phyloP scores from a whole-genome alignment of 2,113 vertebrate species.

The Cynopterus brachyotis region DNA sequence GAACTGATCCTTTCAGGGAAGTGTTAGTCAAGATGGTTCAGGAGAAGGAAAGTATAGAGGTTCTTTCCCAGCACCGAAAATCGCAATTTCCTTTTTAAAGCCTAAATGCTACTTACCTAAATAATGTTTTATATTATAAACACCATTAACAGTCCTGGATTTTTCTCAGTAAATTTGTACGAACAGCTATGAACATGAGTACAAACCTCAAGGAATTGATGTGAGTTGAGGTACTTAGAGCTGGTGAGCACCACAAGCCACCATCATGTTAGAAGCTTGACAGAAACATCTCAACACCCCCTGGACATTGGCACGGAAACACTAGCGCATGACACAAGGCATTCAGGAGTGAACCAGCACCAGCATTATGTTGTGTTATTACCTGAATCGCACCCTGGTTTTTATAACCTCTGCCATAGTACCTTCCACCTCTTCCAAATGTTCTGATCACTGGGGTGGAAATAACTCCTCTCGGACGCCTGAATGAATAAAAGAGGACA shows the following conservation, averaged over 20 bases:
- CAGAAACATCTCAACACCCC: neutral
- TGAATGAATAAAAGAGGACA: conserved; percentile 68
- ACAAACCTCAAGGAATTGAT: neutral
- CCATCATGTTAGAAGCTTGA: neutral
- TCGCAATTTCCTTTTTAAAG: neutral
- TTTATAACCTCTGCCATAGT: conserved; percentile 90
- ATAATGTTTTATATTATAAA: neutral
- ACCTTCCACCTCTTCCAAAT: conserved; percentile 92
- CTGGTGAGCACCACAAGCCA: neutral
- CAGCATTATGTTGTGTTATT: conserved; percentile 45
- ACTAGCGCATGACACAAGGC: neutral
- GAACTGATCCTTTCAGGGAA: neutral
- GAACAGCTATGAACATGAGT: neutral
- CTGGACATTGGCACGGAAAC: neutral
- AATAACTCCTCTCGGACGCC: conserved; percentile 93
- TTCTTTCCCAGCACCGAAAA: neutral
- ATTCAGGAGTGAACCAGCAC: conserved; percentile 29
- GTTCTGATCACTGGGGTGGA: conserved; percentile 95
- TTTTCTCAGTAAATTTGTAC: neutral
- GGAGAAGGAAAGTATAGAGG: neutral
- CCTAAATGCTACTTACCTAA: neutral
- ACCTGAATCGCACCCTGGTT: conserved; percentile 92
- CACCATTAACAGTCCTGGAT: neutral
- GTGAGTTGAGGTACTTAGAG: neutral
- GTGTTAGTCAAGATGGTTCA: neutral